These are phyloP conservation scores for Capra hircus DNA, from an alignment of 2,113 vertebrate species.

Conservation along the genomic window DNA sequence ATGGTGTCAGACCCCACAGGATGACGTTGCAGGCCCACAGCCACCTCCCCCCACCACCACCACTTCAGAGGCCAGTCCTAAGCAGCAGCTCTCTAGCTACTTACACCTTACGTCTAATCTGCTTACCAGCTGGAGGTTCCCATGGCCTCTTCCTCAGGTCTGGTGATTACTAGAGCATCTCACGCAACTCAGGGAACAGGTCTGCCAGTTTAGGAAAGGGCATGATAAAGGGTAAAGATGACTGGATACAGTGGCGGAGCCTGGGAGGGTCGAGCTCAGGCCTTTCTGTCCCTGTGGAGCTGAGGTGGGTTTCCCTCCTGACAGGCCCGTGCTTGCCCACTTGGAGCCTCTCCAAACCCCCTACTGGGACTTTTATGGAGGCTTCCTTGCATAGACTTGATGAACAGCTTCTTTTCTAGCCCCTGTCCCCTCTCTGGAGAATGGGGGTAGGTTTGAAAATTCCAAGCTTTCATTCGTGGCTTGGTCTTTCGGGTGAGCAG, in stretches of 20 bases:
- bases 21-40: neutral
- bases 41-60: fast-evolving
- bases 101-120: neutral
- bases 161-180: neutral
- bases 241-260: neutral
- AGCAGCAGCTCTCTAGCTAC: neutral
- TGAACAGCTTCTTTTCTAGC: neutral
- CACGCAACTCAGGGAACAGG: neutral
- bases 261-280: neutral
- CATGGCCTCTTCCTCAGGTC: neutral
- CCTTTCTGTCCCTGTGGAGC: neutral
- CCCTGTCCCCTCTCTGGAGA: neutral
- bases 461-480: neutral
- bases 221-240: neutral
- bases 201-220: neutral
- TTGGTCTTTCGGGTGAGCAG: neutral
- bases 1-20: neutral
- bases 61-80: neutral
- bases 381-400: neutral
- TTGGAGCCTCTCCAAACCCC: neutral
- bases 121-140: neutral
- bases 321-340: neutral
- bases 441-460: neutral
- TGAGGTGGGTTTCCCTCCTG: too few species aligned
- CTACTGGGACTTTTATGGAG: neutral